A percentile compares a stretch with the other conserved stretches of the same genome.
These are phyloP conservation scores for Enteromius radiatus DNA, from an alignment of 2,797 vertebrate genomes.

Conservation along the genomic window DNA sequence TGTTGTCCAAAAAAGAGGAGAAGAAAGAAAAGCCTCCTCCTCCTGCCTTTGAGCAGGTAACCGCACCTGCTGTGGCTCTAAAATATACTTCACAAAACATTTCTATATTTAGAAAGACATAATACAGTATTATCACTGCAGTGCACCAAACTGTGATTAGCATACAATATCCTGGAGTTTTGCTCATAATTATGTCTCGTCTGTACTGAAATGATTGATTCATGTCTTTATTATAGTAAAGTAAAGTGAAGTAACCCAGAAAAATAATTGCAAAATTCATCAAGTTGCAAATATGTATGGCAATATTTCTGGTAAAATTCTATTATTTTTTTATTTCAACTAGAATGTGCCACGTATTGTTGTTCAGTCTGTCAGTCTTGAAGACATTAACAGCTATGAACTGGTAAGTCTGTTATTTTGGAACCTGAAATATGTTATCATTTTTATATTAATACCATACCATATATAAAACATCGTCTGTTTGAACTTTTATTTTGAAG, in stretches of 20 bases:
- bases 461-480: background rate
- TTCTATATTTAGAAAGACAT: background rate
- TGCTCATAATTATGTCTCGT: background rate
- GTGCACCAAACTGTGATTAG: background rate
- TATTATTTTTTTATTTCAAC: conserved; percentile 30
- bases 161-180: background rate
- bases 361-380: conserved; percentile 60
- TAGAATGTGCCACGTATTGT: conserved; percentile 76
- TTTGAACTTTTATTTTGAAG: conserved; percentile 8
- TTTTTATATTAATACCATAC: no score
- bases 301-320: background rate
- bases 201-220: background rate
- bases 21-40: conserved; percentile 84
- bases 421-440: background rate
- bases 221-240: background rate
- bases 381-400: conserved; percentile 33
- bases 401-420: conserved; percentile 32
- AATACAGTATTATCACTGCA: background rate
- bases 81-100: background rate
- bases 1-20: conserved; percentile 89
- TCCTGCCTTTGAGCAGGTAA: conserved; percentile 84
- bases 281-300: background rate
- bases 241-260: background rate
- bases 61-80: background rate
- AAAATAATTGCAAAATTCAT: background rate